Conservation (phyloP, 2,113 vertebrate genomes). For the Podiceps cristatus region DNA sequence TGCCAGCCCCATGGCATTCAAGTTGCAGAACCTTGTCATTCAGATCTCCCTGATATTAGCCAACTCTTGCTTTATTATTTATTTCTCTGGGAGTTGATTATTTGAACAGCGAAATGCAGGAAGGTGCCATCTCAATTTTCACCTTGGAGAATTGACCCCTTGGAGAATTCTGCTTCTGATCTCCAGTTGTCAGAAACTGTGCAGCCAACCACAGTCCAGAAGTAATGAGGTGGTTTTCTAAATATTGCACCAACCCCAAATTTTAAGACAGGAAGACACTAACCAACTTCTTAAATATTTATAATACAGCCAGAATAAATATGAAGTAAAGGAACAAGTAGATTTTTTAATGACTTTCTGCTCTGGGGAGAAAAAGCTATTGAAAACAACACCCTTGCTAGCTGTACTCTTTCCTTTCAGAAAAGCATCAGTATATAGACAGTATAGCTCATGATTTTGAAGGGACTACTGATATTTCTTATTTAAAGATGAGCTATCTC, state of each 20-base stretch:
- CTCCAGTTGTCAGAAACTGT: not conserved
- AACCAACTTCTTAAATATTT: not conserved
- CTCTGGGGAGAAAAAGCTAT: rapidly evolving
- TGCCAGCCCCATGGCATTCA: not conserved
- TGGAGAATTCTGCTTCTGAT: not conserved
- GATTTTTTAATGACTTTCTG: not conserved
- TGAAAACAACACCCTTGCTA: not conserved
- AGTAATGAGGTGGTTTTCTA: not conserved
- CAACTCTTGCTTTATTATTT: not conserved
- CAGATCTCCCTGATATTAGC: slow-evolving; percentile 2
- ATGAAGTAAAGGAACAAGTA: not conserved
- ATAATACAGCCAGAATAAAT: not conserved
- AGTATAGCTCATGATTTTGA: not conserved
- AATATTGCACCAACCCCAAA: not conserved
- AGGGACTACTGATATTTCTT: not conserved
- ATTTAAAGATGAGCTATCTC: not conserved
- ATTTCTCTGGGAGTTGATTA: slow-evolving; percentile 15
- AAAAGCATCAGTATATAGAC: not conserved
- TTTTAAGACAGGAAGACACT: not conserved
- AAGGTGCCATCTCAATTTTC: not conserved
- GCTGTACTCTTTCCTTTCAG: not conserved
- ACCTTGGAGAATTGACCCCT: not conserved
- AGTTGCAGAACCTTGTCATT: slow-evolving; percentile 30
- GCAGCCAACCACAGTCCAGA: not conserved
- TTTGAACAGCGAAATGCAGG: not conserved